phyloP scores from a whole-genome alignment of 2,797 vertebrate species.

The Crenichthys baileyi region DNA sequence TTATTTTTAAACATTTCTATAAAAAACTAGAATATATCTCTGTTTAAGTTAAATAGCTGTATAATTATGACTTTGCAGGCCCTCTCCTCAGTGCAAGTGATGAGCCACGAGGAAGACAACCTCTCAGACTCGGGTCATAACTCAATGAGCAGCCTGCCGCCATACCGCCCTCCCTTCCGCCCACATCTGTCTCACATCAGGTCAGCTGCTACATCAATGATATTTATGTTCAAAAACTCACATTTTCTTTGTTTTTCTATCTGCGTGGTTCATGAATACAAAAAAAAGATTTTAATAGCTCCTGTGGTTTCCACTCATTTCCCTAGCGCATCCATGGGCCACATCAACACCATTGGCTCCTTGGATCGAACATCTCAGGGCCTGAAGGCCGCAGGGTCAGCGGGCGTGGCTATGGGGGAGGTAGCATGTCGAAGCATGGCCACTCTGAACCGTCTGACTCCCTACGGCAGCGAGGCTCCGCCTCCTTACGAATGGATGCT shows the following conservation, averaged over 20 bases:
- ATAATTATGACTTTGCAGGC: constrained; percentile 64
- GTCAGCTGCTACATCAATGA: constrained; percentile 42
- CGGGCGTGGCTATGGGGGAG: constrained; percentile 75
- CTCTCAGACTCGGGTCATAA: constrained; percentile 90
- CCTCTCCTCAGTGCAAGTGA: constrained; percentile 79
- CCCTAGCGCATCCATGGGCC: constrained; percentile 91
- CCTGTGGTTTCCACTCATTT: constrained; percentile 9
- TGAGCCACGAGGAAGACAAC: constrained; percentile 86
- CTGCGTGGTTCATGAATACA: constrained; percentile 29
- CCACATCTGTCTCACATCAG: constrained; percentile 88
- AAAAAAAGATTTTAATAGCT: constrained; percentile 13
- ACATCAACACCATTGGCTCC: constrained; percentile 95
- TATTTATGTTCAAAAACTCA: constrained; percentile 23
- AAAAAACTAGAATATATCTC: constrained; percentile 14
- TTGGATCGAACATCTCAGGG: constrained; percentile 84
- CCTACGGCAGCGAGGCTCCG: constrained; percentile 85
- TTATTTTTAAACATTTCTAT: neutral
- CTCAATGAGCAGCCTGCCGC: constrained; percentile 91
- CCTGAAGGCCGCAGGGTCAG: constrained; percentile 74
- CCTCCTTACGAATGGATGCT: constrained; percentile 92
- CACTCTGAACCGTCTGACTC: constrained; percentile 86
- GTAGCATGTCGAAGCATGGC: constrained; percentile 89
- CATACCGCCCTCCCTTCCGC: constrained; percentile 87
- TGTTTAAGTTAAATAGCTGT: constrained; percentile 21
- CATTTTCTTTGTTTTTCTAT: constrained; percentile 28